Evolutionary conservation across 2,797 vertebrate genomes (phyloP).

Genomic region (Poecilia gillii): DNA sequence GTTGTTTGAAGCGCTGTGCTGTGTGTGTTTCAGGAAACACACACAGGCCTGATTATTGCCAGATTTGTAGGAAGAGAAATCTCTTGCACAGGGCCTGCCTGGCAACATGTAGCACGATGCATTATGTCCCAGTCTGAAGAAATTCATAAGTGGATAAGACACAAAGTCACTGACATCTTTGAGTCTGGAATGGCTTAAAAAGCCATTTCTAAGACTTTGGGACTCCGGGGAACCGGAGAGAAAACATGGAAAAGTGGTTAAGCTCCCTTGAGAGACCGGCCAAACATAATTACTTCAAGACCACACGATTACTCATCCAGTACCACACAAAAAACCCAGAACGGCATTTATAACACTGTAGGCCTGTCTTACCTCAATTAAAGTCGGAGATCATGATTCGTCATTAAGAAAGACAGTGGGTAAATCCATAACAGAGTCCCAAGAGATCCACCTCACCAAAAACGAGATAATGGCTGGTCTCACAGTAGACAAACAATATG

Average conservation of each 20-base stretch:
- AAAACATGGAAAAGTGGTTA: not conserved
- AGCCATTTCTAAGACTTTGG: not conserved
- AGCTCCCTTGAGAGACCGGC: not conserved
- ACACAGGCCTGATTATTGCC: not conserved
- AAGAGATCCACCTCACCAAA: not conserved
- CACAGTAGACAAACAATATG: not conserved
- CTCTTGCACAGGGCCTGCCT: not conserved
- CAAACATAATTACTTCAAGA: conserved; percentile 5
- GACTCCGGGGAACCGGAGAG: not conserved
- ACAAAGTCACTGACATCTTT: not conserved
- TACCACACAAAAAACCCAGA: not conserved
- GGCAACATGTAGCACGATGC: not conserved
- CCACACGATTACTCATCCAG: not conserved
- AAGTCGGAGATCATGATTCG: not conserved
- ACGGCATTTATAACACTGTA: too few species aligned
- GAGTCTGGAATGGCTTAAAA: not conserved
- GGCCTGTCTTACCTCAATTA: not conserved
- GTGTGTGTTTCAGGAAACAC: not conserved
- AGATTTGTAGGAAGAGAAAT: not conserved
- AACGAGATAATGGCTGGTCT: not conserved
- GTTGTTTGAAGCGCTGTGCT: not conserved
- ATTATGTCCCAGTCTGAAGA: not conserved
- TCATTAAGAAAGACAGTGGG: not conserved
- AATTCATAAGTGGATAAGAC: not conserved
- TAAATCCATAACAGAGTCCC: not conserved